Evolutionary conservation across 2,113 vertebrate species (phyloP).

Genomic region (Microcebus griseorufus): DNA sequence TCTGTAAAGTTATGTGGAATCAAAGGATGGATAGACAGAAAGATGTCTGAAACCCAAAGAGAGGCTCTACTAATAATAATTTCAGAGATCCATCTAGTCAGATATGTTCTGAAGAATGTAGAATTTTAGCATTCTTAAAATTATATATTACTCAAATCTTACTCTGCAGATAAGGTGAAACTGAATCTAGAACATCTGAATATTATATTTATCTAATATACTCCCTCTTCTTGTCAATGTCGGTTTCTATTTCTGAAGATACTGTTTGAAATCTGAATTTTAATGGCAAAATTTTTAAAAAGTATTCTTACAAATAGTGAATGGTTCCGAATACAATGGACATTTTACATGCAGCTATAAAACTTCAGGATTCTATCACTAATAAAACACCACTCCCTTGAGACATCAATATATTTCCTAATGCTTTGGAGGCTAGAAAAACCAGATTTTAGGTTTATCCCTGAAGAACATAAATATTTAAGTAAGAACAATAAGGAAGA

Average conservation of each 20-base stretch:
- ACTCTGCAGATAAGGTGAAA: background rate
- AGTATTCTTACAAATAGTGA: background rate
- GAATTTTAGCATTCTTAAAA: background rate
- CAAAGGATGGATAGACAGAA: background rate
- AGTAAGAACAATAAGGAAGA: background rate
- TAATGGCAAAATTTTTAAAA: background rate
- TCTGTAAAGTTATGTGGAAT: background rate
- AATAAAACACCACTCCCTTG: background rate
- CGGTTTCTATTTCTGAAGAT: background rate
- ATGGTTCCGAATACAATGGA: background rate
- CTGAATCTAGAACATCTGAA: background rate
- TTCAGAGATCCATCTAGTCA: background rate
- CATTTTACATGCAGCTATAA: background rate
- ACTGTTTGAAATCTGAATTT: slow-evolving; percentile 19
- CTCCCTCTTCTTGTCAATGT: background rate
- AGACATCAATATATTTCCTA: background rate
- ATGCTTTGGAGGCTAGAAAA: background rate
- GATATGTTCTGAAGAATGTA: background rate
- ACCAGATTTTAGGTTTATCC: background rate
- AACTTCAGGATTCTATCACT: background rate
- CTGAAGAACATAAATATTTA: slow-evolving; percentile 8
- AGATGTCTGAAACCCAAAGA: background rate
- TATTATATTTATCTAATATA: background rate
- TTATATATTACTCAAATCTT: background rate
- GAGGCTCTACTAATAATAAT: background rate